Evolutionary conservation across 1,140 invertebrate genomes (phyloP).

Genomic region (Caenorhabditis briggsae): DNA sequence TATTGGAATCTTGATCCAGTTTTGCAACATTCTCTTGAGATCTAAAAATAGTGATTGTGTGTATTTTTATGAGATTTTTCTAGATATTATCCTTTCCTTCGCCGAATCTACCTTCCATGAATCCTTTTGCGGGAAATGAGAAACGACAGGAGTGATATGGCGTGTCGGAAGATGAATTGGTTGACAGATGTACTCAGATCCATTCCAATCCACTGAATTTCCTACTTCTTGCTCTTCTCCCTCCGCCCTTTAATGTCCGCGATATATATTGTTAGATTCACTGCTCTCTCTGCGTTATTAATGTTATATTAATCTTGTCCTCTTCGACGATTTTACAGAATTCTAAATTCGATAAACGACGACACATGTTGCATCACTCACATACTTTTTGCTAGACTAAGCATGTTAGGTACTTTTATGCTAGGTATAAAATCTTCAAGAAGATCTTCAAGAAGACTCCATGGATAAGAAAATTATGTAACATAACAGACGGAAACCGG

Average conservation of each 20-base stretch:
- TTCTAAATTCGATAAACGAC: background rate
- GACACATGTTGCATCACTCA: constrained; percentile 16
- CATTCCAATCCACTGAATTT: constrained; percentile 56
- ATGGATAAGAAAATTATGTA: constrained; percentile 39
- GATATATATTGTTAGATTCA: constrained; percentile 56
- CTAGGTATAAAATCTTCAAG: background rate
- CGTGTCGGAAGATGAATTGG: constrained; percentile 52
- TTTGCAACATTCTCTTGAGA: background rate
- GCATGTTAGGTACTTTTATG: background rate
- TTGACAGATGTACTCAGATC: constrained; percentile 50
- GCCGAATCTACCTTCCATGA: background rate
- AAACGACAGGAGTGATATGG: constrained; percentile 53
- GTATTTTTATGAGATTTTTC: too few species aligned
- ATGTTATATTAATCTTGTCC: constrained; percentile 50
- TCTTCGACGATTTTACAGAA: constrained; percentile 25
- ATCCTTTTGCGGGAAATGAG: constrained; percentile 42
- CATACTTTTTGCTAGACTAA: background rate
- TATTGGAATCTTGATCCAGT: too few species aligned
- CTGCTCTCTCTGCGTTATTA: constrained; percentile 13
- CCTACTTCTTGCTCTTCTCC: constrained; percentile 3
- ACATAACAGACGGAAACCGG: constrained; percentile 22
- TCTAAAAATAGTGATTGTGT: too few species aligned
- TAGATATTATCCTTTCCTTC: too few species aligned
- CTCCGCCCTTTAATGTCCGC: constrained; percentile 30
- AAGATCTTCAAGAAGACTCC: background rate